These are phyloP conservation scores for Tenrec ecaudatus DNA, from an alignment of 2,113 vertebrate species.

Conservation along the genomic window DNA sequence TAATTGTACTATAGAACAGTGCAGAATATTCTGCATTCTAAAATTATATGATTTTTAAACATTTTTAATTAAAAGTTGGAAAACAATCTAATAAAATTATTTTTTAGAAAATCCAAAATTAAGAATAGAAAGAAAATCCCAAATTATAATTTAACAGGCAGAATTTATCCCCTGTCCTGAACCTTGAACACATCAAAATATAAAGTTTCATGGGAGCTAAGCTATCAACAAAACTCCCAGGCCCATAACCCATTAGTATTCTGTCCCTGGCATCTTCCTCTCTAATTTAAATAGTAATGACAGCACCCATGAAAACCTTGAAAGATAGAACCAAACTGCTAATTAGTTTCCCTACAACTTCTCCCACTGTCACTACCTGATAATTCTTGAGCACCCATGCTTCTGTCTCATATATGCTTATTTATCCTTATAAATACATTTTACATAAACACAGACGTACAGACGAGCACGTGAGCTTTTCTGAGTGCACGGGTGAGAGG, in stretches of 20 bases:
- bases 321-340: constrained; percentile 68
- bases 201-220: constrained; percentile 43
- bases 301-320: constrained; percentile 46
- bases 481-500: background rate
- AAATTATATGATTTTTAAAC: constrained; percentile 79
- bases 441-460: constrained; percentile 50
- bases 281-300: constrained; percentile 77
- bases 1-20: constrained; percentile 80
- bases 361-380: constrained; percentile 59
- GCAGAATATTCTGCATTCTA: constrained; percentile 77
- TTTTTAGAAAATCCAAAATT: background rate
- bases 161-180: constrained; percentile 63
- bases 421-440: constrained; percentile 58
- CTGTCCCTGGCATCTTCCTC: background rate
- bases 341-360: constrained; percentile 78
- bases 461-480: constrained; percentile 9
- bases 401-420: constrained; percentile 62
- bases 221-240: constrained; percentile 61
- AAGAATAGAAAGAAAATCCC: constrained; percentile 52
- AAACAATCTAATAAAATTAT: constrained; percentile 68
- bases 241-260: constrained; percentile 60
- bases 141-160: constrained; percentile 71
- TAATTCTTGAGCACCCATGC: constrained; percentile 70
- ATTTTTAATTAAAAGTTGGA: constrained; percentile 70
- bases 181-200: constrained; percentile 65